These are phyloP conservation scores for Neodiprion fabricii DNA, from an alignment of 1,140 invertebrate species.

Conservation along the genomic window DNA sequence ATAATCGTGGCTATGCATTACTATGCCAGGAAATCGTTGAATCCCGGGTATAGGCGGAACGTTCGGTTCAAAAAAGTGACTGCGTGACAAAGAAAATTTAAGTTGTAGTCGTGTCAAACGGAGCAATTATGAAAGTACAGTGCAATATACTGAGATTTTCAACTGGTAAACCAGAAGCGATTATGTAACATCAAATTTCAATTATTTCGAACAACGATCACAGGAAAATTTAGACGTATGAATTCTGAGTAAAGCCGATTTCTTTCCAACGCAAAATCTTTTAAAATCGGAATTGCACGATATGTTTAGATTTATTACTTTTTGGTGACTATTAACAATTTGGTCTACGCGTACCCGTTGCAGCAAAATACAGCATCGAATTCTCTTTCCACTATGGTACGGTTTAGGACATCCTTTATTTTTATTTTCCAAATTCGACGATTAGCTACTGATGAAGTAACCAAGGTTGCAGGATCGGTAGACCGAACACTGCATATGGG, in stretches of 20 bases:
- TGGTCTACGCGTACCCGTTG: conserved; percentile 62
- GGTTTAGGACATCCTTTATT: conserved; percentile 53
- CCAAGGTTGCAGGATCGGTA: conserved; percentile 2
- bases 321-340: too few relatives aligned
- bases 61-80: conserved; percentile 71
- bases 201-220: too few relatives aligned
- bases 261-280: too few relatives aligned
- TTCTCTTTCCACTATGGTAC: conserved; percentile 37
- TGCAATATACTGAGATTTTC: too few relatives aligned
- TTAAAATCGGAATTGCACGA: too few relatives aligned
- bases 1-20: conserved; percentile 77
- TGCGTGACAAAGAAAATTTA: conserved; percentile 44
- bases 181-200: too few relatives aligned
- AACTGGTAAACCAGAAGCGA: too few relatives aligned
- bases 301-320: too few relatives aligned
- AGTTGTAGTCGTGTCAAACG: not conserved
- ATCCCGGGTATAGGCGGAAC: conserved; percentile 66
- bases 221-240: too few relatives aligned
- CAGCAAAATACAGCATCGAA: conserved; percentile 72
- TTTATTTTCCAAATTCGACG: conserved; percentile 51
- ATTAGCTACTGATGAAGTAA: not conserved
- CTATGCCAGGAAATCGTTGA: conserved; percentile 65
- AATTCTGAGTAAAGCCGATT: too few relatives aligned
- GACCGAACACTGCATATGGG: conserved; percentile 25
- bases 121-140: not conserved